A percentile compares a stretch with the other conserved stretches of the same genome.
Conservation (phyloP, 2,113 vertebrate species). For the Octodon degus region DNA sequence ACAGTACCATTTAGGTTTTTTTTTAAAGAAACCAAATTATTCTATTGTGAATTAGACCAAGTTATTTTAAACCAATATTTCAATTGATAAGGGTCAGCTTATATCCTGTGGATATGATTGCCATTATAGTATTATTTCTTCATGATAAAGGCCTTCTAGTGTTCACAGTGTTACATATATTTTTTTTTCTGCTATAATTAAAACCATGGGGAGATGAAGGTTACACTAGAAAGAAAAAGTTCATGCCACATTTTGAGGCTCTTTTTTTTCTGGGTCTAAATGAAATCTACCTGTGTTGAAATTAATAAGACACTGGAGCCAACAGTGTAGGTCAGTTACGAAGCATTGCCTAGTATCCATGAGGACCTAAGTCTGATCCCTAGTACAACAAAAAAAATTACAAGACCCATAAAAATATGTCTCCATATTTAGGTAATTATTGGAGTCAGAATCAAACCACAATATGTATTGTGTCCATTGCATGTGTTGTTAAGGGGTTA, state of each 20-base stretch:
- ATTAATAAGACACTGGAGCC: conserved; percentile 68
- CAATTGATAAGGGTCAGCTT: conserved; percentile 25
- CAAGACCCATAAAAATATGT: conserved; percentile 82
- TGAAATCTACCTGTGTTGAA: conserved; percentile 76
- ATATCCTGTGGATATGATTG: conserved; percentile 13
- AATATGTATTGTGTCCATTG: neutral
- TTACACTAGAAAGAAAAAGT: conserved; percentile 53
- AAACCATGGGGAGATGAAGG: conserved; percentile 58
- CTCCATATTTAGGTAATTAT: conserved; percentile 83
- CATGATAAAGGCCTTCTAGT: conserved; percentile 55
- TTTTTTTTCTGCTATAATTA: conserved; percentile 63
- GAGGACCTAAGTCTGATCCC: neutral
- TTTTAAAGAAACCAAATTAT: conserved; percentile 6
- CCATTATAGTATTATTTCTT: conserved; percentile 33
- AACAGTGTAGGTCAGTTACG: neutral
- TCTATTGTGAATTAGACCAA: conserved; percentile 46
- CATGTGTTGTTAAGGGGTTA: neutral
- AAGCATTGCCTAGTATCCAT: neutral
- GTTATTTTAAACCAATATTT: conserved; percentile 46
- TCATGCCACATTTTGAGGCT: conserved; percentile 47
- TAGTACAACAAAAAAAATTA: conserved; percentile 18
- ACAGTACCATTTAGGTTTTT: neutral
- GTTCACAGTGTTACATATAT: conserved; percentile 46
- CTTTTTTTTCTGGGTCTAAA: conserved; percentile 70
- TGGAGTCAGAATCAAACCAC: conserved; percentile 43